phyloP scores from a whole-genome alignment of 2,797 vertebrate genomes.

The Arctocebus calabarensis region DNA sequence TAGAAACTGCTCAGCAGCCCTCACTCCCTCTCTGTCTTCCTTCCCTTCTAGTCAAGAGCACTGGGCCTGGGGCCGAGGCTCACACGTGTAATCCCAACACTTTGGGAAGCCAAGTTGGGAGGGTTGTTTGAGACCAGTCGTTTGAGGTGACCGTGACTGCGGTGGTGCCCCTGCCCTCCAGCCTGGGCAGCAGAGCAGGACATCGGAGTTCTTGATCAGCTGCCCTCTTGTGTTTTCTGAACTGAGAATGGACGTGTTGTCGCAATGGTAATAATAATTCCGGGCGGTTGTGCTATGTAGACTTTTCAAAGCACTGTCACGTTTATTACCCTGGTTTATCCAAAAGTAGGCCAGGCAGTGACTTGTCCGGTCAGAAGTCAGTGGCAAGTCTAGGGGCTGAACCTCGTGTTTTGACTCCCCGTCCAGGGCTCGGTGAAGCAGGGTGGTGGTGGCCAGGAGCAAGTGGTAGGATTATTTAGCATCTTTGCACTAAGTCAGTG shows the following conservation, averaged over 20 bases:
- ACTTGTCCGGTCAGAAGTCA: neutral
- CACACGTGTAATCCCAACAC: neutral
- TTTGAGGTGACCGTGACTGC: neutral
- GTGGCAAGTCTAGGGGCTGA: neutral
- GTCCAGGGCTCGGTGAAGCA: neutral
- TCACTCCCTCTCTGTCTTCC: neutral
- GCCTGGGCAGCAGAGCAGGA: neutral
- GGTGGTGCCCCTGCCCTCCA: neutral
- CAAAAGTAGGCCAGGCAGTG: neutral
- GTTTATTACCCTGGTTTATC: neutral
- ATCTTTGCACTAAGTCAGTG: neutral
- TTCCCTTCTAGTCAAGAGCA: neutral
- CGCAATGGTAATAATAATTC: neutral
- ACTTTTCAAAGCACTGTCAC: neutral
- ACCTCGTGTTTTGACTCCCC: neutral
- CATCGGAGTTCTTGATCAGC: neutral
- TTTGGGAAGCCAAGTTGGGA: neutral
- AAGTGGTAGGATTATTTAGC: neutral
- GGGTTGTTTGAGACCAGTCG: neutral
- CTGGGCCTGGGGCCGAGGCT: no score
- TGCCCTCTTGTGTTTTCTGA: neutral
- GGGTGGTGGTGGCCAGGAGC: neutral
- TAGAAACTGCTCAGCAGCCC: neutral
- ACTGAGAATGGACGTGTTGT: neutral
- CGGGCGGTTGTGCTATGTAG: neutral